Evolutionary conservation across 1,140 invertebrate species (phyloP).

Genomic region (Drosophila pruinosa): DNA sequence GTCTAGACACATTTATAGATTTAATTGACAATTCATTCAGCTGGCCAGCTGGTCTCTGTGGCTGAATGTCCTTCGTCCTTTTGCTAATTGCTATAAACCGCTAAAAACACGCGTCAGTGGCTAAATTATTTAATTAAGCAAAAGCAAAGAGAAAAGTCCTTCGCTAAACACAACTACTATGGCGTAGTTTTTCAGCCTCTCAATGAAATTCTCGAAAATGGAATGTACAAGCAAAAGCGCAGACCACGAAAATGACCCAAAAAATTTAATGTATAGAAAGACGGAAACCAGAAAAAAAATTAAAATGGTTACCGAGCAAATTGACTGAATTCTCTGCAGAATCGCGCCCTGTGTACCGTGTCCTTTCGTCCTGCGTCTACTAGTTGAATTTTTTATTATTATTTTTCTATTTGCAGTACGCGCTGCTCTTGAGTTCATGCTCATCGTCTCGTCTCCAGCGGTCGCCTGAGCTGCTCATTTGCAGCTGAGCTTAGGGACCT

Average conservation of each 20-base stretch:
- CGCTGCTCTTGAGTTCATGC: background rate
- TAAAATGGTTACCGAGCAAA: slow-evolving; percentile 45
- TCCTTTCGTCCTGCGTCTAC: slow-evolving; percentile 25
- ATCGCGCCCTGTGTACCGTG: background rate
- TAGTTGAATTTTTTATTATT: slow-evolving; percentile 56
- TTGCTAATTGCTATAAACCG: slow-evolving; percentile 63
- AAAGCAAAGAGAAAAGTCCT: slow-evolving; percentile 26
- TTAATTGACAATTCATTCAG: slow-evolving; percentile 50
- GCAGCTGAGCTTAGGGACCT: slow-evolving; percentile 53
- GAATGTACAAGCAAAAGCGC: slow-evolving; percentile 15
- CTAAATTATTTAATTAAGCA: slow-evolving; percentile 58
- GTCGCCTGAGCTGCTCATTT: slow-evolving; percentile 59
- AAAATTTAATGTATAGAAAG: slow-evolving; percentile 15
- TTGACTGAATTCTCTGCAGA: slow-evolving; percentile 67
- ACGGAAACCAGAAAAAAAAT: background rate
- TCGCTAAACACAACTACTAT: slow-evolving; percentile 23
- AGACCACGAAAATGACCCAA: slow-evolving; percentile 43
- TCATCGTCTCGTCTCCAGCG: slow-evolving; percentile 13
- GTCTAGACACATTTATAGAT: slow-evolving; percentile 59
- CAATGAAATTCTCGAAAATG: slow-evolving; percentile 45
- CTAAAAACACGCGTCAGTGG: slow-evolving; percentile 47
- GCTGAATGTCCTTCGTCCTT: background rate
- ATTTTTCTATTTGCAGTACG: slow-evolving; percentile 63
- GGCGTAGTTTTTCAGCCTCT: slow-evolving; percentile 11
- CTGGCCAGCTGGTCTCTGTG: background rate